phyloP scores from a whole-genome alignment of 1,140 invertebrate species.

The Meloidogyne exigua region DNA sequence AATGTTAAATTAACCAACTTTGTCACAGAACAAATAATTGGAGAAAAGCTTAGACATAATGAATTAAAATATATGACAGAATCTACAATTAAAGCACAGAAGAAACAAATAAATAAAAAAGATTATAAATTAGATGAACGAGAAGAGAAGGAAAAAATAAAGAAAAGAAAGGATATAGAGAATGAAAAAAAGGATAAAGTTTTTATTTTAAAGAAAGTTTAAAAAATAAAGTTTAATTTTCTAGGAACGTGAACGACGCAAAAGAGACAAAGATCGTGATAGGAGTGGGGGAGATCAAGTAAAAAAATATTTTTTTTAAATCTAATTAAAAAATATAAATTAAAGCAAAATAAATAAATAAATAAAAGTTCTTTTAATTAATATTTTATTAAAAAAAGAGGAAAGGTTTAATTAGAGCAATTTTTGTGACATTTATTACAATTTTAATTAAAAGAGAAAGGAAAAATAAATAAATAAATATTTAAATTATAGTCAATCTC shows the following conservation, averaged over 20 bases:
- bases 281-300: constrained; percentile 3
- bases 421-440: too few relatives aligned
- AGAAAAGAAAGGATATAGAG: constrained; percentile 9
- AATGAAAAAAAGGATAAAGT: background rate
- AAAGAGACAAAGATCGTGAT: background rate
- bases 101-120: constrained; percentile 30
- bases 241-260: background rate
- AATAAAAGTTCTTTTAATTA: too few relatives aligned
- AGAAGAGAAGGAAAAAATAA: constrained; percentile 18
- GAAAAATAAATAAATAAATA: too few relatives aligned
- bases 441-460: too few relatives aligned
- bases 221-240: background rate
- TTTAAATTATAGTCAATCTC: too few relatives aligned
- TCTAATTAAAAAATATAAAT: background rate
- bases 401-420: too few relatives aligned
- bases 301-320: constrained; percentile 1
- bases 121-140: constrained; percentile 21
- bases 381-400: too few relatives aligned
- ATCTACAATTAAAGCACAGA: constrained; percentile 17
- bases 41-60: constrained; percentile 58
- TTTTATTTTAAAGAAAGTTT: background rate
- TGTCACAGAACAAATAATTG: constrained; percentile 56
- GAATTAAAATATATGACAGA: constrained; percentile 47
- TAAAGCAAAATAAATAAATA: too few relatives aligned
- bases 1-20: constrained; percentile 63